Evolutionary conservation across 2,888 invertebrate genomes (phyloP).

Genomic region (Microdon myrmicae): DNA sequence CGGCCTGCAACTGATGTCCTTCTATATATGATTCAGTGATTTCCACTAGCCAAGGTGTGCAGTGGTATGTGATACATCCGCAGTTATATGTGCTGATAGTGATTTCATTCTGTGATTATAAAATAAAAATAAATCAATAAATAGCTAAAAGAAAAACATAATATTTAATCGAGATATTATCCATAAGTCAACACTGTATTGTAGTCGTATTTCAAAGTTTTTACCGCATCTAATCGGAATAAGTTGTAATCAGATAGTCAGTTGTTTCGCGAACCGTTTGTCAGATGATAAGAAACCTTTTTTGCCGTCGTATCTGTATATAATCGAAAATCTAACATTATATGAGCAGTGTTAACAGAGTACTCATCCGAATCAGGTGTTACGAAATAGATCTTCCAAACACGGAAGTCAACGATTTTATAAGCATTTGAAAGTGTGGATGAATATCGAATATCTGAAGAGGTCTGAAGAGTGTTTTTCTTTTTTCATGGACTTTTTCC

Average conservation of each 20-base stretch:
- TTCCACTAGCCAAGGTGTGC: conserved; percentile 2
- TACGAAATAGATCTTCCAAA: conserved; percentile 47
- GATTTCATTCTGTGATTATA: conserved; percentile 38
- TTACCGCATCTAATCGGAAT: conserved; percentile 9
- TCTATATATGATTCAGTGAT: conserved; percentile 5
- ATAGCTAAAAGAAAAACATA: conserved; percentile 19
- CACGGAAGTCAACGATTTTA: not conserved
- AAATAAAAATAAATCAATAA: conserved; percentile 24
- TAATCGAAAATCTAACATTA: not conserved
- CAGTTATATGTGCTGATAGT: conserved; percentile 22
- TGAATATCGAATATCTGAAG: no score
- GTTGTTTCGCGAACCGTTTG: conserved; percentile 1
- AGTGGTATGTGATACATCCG: conserved; percentile 33
- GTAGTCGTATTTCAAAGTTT: conserved; percentile 5
- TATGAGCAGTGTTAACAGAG: no score
- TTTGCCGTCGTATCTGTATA: conserved; percentile 7
- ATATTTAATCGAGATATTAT: conserved; percentile 2
- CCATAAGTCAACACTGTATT: no score
- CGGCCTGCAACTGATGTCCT: conserved; percentile 22
- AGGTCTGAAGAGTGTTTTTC: not conserved
- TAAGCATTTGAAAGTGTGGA: conserved; percentile 5
- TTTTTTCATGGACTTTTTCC: not conserved
- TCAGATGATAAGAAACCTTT: conserved; percentile 25
- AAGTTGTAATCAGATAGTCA: conserved; percentile 16
- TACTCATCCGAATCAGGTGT: conserved; percentile 12